Percentiles rank a stretch among this genome's conserved stretches.
phyloP scores from a whole-genome alignment of 2,113 vertebrate genomes.

The Deroptyus accipitrinus region DNA sequence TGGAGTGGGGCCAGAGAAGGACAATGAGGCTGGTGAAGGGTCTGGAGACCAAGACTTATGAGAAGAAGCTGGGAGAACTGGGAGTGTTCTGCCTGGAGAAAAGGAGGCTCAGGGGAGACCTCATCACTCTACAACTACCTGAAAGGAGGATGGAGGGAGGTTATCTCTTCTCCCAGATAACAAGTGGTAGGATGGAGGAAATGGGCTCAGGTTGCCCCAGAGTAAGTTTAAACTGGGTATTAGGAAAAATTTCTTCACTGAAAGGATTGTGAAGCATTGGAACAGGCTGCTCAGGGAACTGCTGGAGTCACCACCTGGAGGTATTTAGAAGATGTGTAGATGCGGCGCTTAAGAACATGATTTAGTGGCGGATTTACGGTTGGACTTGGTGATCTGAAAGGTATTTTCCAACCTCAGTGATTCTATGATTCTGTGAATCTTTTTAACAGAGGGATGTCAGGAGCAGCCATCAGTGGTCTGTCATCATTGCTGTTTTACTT shows the following conservation, averaged over 20 bases:
- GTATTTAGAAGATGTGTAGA: neutral
- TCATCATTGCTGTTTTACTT: constrained; percentile 49
- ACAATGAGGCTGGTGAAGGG: neutral
- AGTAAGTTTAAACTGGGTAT: neutral
- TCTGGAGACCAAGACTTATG: neutral
- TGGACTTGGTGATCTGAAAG: neutral
- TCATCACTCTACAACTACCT: neutral
- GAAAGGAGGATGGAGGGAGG: neutral
- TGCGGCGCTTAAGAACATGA: neutral
- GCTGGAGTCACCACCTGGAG: neutral
- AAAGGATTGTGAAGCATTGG: neutral
- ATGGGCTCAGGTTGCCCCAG: neutral
- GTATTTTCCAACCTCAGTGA: neutral
- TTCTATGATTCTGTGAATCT: neutral
- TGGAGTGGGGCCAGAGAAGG: neutral
- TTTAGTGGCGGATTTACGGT: neutral
- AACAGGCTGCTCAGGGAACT: neutral
- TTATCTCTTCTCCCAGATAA: neutral
- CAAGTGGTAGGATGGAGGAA: neutral
- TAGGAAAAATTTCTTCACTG: neutral
- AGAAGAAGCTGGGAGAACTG: neutral
- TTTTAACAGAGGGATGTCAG: neutral
- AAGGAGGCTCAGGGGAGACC: neutral
- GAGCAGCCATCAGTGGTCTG: neutral
- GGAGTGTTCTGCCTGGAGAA: neutral